These are phyloP conservation scores for Meloidogyne floridensis DNA, from an alignment of 1,140 invertebrate species.

Conservation along the genomic window DNA sequence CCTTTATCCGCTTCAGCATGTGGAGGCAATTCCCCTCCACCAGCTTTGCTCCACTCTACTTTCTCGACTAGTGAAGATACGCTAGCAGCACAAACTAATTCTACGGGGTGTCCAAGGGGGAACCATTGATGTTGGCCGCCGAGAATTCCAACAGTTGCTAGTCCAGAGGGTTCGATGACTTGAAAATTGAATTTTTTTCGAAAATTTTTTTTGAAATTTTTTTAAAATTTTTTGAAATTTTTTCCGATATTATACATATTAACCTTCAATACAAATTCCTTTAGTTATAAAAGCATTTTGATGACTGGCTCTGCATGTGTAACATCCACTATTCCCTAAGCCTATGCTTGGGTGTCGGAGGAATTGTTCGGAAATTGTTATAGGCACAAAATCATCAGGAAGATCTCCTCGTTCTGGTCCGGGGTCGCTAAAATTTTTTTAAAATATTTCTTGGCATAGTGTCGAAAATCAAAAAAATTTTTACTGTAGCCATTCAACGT, in stretches of 20 bases:
- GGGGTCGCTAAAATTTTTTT: conserved; percentile 50
- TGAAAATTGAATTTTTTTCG: conserved; percentile 23
- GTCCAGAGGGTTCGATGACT: conserved; percentile 56
- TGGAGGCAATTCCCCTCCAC: conserved; percentile 46
- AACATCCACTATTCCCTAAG: conserved; percentile 59
- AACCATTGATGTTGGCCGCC: conserved; percentile 62
- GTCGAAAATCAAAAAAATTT: background rate
- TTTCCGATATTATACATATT: background rate
- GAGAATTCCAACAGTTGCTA: conserved; percentile 60
- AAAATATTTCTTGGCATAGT: background rate
- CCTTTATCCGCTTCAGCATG: conserved; percentile 62
- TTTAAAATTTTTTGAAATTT: background rate
- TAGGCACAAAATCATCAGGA: conserved; percentile 63
- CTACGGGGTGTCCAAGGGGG: conserved; percentile 53
- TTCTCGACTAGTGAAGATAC: conserved; percentile 58
- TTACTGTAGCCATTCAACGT: conserved; percentile 66
- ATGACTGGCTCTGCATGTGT: conserved; percentile 63
- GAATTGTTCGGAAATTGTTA: conserved; percentile 65
- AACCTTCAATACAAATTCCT: conserved; percentile 64
- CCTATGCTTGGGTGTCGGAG: conserved; percentile 61
- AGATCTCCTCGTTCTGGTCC: conserved; percentile 65
- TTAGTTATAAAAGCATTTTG: conserved; percentile 63
- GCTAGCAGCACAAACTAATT: conserved; percentile 61
- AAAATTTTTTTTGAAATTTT: background rate
- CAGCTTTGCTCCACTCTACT: conserved; percentile 56